Evolutionary conservation across 1,140 invertebrate species (phyloP).

Genomic region (Goniozus legneri): DNA sequence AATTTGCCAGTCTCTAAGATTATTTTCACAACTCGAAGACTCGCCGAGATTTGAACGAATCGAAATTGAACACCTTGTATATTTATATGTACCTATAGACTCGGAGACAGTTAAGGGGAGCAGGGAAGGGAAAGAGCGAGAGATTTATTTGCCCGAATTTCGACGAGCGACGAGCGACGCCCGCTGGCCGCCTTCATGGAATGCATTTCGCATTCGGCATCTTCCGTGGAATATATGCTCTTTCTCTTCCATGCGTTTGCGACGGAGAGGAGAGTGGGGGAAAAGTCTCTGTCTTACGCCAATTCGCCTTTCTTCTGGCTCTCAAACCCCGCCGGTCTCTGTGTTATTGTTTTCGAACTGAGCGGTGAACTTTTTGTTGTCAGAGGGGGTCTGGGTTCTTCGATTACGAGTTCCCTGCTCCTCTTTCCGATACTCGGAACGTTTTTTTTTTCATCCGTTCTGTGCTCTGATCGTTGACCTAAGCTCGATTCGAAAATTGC

Average conservation of each 20-base stretch:
- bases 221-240: conserved; percentile 40
- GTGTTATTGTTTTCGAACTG: too few species aligned
- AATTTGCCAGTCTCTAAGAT: too few species aligned
- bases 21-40: too few species aligned
- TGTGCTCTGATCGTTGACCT: conserved; percentile 7
- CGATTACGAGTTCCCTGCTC: conserved; percentile 4
- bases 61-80: too few species aligned
- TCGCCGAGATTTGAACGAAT: too few species aligned
- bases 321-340: too few species aligned
- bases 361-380: too few species aligned
- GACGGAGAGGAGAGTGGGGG: neutral
- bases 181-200: conserved; percentile 37
- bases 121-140: conserved; percentile 16
- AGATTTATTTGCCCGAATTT: conserved; percentile 52
- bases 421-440: conserved; percentile 22
- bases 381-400: neutral
- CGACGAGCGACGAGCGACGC: conserved; percentile 34
- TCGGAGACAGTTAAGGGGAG: conserved; percentile 10
- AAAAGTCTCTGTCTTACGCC: too few species aligned
- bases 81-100: too few species aligned
- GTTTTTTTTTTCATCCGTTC: conserved; percentile 36
- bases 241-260: neutral
- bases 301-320: too few species aligned
- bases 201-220: conserved; percentile 51
- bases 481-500: neutral